Base-by-base conservation (phyloP, 2,113 vertebrate genomes). In the Trichomycterus rosablanca region DNA sequence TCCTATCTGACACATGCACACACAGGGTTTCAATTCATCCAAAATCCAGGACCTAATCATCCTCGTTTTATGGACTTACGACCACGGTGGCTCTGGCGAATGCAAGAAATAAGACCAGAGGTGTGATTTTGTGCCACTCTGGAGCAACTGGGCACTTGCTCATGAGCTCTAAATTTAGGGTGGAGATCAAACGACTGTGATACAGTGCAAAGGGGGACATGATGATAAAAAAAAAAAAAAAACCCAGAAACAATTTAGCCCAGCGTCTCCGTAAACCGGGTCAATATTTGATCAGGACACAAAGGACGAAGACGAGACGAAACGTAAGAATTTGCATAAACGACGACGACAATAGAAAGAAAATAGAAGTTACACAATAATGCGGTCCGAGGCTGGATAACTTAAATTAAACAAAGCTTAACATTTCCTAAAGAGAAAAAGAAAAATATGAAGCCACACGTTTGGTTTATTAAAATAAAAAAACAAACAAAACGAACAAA, bases 271-370 rank as follows among this genome's bases (percentile, higher is more conserved):
- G 7, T n/a, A 19, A 46, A 23, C 24, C 30, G 30, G 4, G 4
- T 5, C n/a, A n/a, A n/a, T n/a, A n/a, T n/a, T n/a, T n/a, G n/a
- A n/a, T n/a, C n/a, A n/a, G n/a, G n/a, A n/a, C n/a, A 90, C 77
- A 89, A 81, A 86, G 86, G 81, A 76, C 80, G 77, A 85, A 80
- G 80, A 86, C 86, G 1, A 22, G 69, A 83, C 76, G 52, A 71
- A 86, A 81, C 86, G 70, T 51, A 80, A 86, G 87, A 89, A 87
- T 89, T 83, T 84, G 91, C 87, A 87, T 80, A 84, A 90, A 44
- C 30, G 24, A 45, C 16, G 16, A 30, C 26, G n/a, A n/a, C 26
- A 23, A 63, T 85, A 80, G 82, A 89, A 32, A 32, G 16, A 87
- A 80, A 81, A 90, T 35, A 34, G 24, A 68, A 86, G 82, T 83